Percentiles rank a stretch among this genome's conserved stretches.
These are phyloP conservation scores for Zeuzera pyrina DNA, from an alignment of 2,888 invertebrate genomes.

Conservation along the genomic window DNA sequence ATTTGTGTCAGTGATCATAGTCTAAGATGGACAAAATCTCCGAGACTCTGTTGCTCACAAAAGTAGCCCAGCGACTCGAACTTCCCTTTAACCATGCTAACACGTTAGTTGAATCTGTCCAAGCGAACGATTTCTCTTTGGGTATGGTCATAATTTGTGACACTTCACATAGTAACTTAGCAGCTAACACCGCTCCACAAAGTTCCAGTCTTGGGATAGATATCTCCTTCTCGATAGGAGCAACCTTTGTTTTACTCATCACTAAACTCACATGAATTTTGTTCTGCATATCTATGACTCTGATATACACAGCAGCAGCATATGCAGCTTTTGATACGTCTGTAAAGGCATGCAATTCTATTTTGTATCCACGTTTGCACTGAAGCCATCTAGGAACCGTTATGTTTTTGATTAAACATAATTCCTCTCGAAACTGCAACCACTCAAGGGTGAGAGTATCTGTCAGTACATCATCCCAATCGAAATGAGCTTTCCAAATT, in stretches of 20 bases:
- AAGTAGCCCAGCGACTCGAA: background rate
- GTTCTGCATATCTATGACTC: too few relatives aligned
- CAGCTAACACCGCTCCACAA: background rate
- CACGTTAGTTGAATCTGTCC: background rate
- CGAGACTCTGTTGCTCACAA: conserved; percentile 9
- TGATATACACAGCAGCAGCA: too few relatives aligned
- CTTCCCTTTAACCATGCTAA: background rate
- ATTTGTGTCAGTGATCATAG: background rate
- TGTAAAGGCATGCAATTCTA: too few relatives aligned
- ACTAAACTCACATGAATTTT: too few relatives aligned
- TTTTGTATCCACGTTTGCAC: too few relatives aligned
- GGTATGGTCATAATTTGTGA: background rate
- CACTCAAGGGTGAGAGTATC: too few relatives aligned
- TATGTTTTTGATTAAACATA: too few relatives aligned
- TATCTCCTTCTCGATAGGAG: conserved; percentile 1
- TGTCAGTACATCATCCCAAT: too few relatives aligned
- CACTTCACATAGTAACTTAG: background rate
- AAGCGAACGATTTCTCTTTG: background rate
- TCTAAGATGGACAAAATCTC: background rate
- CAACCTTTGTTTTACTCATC: conserved; percentile 1
- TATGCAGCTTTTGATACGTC: too few relatives aligned
- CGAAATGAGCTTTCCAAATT: too few relatives aligned
- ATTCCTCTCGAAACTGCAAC: too few relatives aligned
- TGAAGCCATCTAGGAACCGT: too few relatives aligned
- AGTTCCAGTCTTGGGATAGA: conserved; percentile 1